Base-by-base conservation (phyloP, 2,113 vertebrate genomes). In the Anoura caudifer region DNA sequence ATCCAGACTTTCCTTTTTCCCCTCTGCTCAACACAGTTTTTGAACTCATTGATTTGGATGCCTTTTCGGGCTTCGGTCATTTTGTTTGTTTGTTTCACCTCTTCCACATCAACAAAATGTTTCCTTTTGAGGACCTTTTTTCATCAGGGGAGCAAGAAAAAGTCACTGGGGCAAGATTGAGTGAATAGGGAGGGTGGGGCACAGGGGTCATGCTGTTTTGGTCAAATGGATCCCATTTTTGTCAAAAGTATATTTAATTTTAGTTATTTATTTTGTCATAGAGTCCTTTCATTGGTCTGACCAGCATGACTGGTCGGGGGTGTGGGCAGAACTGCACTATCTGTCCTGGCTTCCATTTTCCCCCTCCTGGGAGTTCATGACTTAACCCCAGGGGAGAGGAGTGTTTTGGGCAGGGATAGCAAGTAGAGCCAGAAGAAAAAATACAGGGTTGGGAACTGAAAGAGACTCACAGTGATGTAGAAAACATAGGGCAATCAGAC, bases 231-330 rank as follows among this genome's bases (percentile, higher is more conserved):
- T 81, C 1, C 12, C 2, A 54, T 70, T 83, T 86, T 77, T 77
- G n/a, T 77, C 17, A 52, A 47, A 33, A 77, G 11, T 31, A 52
- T n/a, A 38, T 47, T 20, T 76, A 19, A 50, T 76, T 33, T 76
- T 33, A 33, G 20, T 72, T 47, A 14, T 63, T 67, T 67, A 67
- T 24, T 76, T 50, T 59, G 61, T 36, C 56, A 87, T 36, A 59
- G 19, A 63, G 50, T 31, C 17, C 75, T 89, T 97, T 96, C 96
- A 98, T 91, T 97, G 56, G 77, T 75, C 77, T 67, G 75, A 69
- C 69, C 77, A 75, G 72, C 11, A 4, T 84, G 72, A 56, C 50
- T 59, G 63, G 33, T 22, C 22, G 31, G n/a, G 70, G 77, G 54
- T 50, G 38, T 65, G 2, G 7, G 26, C 16, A 83, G 22, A 83